Base-by-base conservation (phyloP, 2,797 vertebrate genomes). In the Gambusia yucatana region DNA sequence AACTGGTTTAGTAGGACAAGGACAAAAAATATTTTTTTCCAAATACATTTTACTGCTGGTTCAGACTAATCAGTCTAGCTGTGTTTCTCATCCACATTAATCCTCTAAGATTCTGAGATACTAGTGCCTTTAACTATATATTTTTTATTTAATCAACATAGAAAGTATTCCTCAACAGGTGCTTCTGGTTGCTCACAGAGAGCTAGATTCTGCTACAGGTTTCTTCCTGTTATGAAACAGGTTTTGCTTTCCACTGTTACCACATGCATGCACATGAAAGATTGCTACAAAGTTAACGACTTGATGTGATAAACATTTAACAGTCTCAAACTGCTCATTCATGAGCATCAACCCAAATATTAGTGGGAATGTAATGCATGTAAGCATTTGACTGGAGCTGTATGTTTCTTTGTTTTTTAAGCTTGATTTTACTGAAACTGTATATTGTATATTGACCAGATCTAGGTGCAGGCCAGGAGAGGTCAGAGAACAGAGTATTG, bases 401-500 rank as follows among this genome's bases (percentile, higher is more conserved):
- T 22, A 39, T 39, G 8, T 22, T 65, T 39, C 10, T 48, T 67
- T 50, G 13, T 22, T 55, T 52, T 44, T 55, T 44, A 17, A 43
- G 47, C 11, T 52, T 22, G 41, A 71, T 22, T 20, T 72, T 50
- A 75, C 69, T 75, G 50, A 72, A 72, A 71, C 46, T 81, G 14
- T 30, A 43, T 36, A 57, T 78, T 74, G 67, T 30, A 46, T 30
- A 55, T 77, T 74, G 69, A 80, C 81, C 71, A 63, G 73, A 77
- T 78, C 39, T 83, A 85, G 82, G 82, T 84, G 77, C 59, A 77
- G 88, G 82, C 55, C 80, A 78, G 78, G 17, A 55, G 75, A 91
- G 88, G 90, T 92, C 86, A 90, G 71, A 76, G 74, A 67, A 55
- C 52, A 72, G 69, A 77, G 81, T 85, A 93, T 87, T 91, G 91